A percentile compares a stretch with the other conserved stretches of the same genome.
These are phyloP conservation scores for Drosophila rufa DNA, from an alignment of 1,140 invertebrate genomes.

Conservation along the genomic window DNA sequence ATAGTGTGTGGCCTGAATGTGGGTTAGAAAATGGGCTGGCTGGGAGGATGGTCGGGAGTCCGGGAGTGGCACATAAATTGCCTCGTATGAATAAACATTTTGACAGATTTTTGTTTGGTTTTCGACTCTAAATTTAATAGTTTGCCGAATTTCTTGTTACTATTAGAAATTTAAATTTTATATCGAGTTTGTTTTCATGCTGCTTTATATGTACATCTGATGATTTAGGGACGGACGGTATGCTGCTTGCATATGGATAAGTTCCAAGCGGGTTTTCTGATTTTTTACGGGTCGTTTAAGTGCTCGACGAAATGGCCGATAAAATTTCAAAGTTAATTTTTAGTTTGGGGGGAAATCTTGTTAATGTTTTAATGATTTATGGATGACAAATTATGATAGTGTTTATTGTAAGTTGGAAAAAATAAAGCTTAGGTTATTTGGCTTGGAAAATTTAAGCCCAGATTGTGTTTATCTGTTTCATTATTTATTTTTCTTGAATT, in stretches of 20 bases:
- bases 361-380: conserved; percentile 30
- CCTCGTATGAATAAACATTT: conserved; percentile 63
- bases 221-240: conserved; percentile 33
- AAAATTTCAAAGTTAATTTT: conserved; percentile 26
- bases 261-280: conserved; percentile 22
- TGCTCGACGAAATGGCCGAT: conserved; percentile 42
- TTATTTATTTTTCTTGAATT: too few species aligned
- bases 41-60: not conserved
- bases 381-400: not conserved
- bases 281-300: conserved; percentile 44
- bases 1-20: conserved; percentile 9
- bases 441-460: too few species aligned
- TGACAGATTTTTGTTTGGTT: conserved; percentile 59
- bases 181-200: conserved; percentile 43
- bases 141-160: conserved; percentile 51
- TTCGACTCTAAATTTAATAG: conserved; percentile 59
- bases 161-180: conserved; percentile 58
- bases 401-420: conserved; percentile 2
- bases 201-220: conserved; percentile 19
- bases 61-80: conserved; percentile 51
- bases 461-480: too few species aligned
- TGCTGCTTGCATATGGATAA: conserved; percentile 39
- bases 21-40: conserved; percentile 22
- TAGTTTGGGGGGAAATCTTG: conserved; percentile 22
- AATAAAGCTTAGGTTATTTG: not conserved